Evolutionary conservation across 2,797 vertebrate species (phyloP).

Genomic region (Rhabdomys pumilio): DNA sequence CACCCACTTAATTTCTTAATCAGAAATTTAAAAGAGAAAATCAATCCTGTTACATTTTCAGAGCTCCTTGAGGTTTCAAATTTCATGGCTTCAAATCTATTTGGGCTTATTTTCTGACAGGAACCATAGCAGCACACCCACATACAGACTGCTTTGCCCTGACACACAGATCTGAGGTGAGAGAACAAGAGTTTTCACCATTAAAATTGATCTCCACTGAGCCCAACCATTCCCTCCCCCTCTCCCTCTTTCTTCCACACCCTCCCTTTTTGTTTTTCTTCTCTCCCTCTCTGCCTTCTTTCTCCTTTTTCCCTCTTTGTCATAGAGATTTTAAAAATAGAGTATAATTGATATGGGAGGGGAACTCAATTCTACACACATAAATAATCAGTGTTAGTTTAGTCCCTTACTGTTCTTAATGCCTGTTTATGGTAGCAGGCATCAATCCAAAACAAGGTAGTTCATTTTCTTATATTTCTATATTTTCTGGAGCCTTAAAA

Average conservation of each 20-base stretch:
- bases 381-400: slow-evolving; percentile 15
- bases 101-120: slow-evolving; percentile 64
- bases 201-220: not conserved
- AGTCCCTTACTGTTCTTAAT: not conserved
- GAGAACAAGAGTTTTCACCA: slow-evolving; percentile 6
- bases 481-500: slow-evolving; percentile 49
- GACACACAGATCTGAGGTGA: not conserved
- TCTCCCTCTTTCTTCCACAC: slow-evolving; percentile 49
- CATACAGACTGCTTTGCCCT: slow-evolving; percentile 2
- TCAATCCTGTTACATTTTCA: not conserved
- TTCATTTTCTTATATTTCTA: slow-evolving; percentile 11
- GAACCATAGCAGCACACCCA: slow-evolving; percentile 39
- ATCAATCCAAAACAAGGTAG: slow-evolving; percentile 23
- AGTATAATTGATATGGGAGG: not conserved
- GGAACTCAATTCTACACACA: not conserved
- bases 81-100: slow-evolving; percentile 51
- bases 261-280: not conserved
- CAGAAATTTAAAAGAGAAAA: slow-evolving; percentile 34
- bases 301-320: not conserved
- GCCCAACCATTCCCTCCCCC: slow-evolving; percentile 60
- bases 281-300: slow-evolving; percentile 36
- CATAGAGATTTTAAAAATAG: slow-evolving; percentile 26
- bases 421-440: not conserved
- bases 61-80: not conserved
- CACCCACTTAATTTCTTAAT: slow-evolving; percentile 69